phyloP scores from a whole-genome alignment of 2,113 vertebrate genomes.

The Choloepus hoffmanni region DNA sequence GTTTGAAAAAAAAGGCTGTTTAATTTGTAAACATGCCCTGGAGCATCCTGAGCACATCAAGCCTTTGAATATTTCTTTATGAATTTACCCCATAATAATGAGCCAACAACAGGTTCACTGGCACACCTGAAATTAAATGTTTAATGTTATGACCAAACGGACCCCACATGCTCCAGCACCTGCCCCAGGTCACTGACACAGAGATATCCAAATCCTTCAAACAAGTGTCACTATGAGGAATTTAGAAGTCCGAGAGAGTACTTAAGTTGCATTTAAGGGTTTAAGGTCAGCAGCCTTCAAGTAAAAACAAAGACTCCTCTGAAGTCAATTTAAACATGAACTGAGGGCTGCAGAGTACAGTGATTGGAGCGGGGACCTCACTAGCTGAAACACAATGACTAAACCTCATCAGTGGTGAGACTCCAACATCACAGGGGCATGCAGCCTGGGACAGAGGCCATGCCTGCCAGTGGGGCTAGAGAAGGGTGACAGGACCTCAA shows the following conservation, averaged over 20 bases:
- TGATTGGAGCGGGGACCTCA: neutral
- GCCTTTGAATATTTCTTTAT: conserved; percentile 65
- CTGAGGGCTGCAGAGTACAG: neutral
- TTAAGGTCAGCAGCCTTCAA: conserved; percentile 27
- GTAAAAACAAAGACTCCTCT: conserved; percentile 35
- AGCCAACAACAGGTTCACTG: conserved; percentile 9
- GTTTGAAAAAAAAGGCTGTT: conserved; percentile 41
- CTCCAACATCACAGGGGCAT: neutral
- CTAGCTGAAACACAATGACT: neutral
- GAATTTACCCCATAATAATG: conserved; percentile 61
- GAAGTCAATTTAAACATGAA: neutral
- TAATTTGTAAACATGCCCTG: conserved; percentile 73
- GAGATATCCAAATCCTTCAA: neutral
- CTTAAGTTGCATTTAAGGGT: neutral
- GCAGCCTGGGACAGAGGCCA: neutral
- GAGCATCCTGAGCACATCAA: conserved; percentile 65
- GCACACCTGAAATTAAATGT: conserved; percentile 58
- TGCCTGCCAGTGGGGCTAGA: neutral
- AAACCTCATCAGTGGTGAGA: neutral
- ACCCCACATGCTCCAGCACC: neutral
- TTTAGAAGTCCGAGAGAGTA: neutral
- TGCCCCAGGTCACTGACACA: neutral
- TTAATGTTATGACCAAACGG: conserved; percentile 8
- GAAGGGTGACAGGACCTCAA: neutral
- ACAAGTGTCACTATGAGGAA: neutral